Base-by-base conservation (phyloP, 2,113 vertebrate species). In the Platysteira castanea region DNA sequence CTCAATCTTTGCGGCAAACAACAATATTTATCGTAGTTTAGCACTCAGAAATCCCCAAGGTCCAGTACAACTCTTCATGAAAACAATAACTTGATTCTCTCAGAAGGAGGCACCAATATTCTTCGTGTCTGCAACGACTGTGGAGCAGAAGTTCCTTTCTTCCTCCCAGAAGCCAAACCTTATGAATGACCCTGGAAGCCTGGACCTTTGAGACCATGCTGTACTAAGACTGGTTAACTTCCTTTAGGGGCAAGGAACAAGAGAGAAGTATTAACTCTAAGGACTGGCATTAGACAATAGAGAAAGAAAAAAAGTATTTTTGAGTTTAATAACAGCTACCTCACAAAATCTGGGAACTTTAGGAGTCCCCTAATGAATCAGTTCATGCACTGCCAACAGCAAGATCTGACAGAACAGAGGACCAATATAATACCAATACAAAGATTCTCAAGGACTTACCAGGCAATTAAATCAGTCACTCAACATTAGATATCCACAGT, bases 121-220 rank as follows among this genome's bases (percentile, higher is more conserved):
- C 21, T 61, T 53, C 0, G 0, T 23, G 26, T 33, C 30, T 69
- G 37, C 27, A 61, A 35, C 0, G 1, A 23, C 59, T 39, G 15
- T 41, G 37, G 37, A 81, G 41, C 17, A 70, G 42, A 89, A 84
- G 33, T 9, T 46, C 11, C 42, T 11, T 75, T 63, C 42, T 42
- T 71, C 17, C 17, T 46, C 37, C 20, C 30, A 75, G 69, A 78
- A 84, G 22, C 20, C 12, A 50, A 76, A 10, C 5, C 49, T 73
- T 64, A 44, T 15, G 16, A 89, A 74, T 30, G 41, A 89, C 14
- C 7, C 27, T n/a, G 27, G 68, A 91, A 64, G 3, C 10, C 33
- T 24, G 18, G 23, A 67, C 23, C 6, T 64, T 61, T 44, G 70
- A 70, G 54, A 70, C 9, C 20, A 57, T 27, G 37, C 63, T 31